These are phyloP conservation scores for Tichodroma muraria DNA, from an alignment of 2,113 vertebrate species.

Conservation along the genomic window DNA sequence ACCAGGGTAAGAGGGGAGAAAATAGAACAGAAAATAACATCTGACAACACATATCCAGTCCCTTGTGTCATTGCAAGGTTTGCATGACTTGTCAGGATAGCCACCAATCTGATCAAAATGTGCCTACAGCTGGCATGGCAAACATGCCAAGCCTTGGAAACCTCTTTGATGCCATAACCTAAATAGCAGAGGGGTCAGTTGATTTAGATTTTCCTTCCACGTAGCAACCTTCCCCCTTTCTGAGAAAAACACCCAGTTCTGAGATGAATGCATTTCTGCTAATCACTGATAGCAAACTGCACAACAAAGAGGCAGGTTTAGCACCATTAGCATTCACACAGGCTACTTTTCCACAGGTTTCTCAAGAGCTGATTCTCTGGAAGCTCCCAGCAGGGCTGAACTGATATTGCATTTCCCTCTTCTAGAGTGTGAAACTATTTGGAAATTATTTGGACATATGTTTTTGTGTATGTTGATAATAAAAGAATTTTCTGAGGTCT, in stretches of 20 bases:
- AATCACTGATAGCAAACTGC: neutral
- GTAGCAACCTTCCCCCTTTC: neutral
- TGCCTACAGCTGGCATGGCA: neutral
- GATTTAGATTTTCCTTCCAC: neutral
- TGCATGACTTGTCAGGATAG: neutral
- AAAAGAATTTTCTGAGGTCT: neutral
- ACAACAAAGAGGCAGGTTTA: neutral
- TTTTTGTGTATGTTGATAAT: neutral
- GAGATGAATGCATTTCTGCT: neutral
- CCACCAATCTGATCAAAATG: neutral
- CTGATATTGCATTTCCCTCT: neutral
- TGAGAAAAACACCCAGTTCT: neutral
- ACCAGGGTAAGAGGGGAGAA: neutral
- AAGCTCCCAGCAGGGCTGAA: neutral
- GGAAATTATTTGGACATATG: neutral
- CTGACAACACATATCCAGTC: neutral
- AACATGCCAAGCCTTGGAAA: neutral
- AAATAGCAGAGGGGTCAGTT: fast-evolving
- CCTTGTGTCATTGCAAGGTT: neutral
- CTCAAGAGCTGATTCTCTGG: neutral
- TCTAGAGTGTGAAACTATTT: neutral
- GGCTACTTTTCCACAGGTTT: neutral
- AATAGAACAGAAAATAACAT: neutral
- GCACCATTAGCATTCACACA: neutral
- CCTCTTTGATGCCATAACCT: neutral